Evolutionary conservation across 2,888 invertebrate species (phyloP).

Genomic region (Tridacna crocea): DNA sequence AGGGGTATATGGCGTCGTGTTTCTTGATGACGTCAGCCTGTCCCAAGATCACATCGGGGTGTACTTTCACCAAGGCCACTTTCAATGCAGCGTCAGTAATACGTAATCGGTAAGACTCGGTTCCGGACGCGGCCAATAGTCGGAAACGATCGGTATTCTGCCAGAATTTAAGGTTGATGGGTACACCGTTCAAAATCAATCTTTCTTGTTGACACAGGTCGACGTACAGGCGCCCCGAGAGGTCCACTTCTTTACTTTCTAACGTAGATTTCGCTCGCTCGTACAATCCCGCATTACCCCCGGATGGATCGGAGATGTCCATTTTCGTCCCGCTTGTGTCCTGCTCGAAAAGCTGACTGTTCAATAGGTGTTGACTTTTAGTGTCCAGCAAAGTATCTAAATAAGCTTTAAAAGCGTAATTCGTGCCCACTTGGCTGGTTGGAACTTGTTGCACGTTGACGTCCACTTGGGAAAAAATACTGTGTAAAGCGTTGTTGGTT

Average conservation of each 20-base stretch:
- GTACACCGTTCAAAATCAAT: conserved; percentile 43
- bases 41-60: conserved; percentile 32
- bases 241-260: conserved; percentile 26
- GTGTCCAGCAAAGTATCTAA: conserved; percentile 21
- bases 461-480: conserved; percentile 40
- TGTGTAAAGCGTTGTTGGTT: conserved; percentile 36
- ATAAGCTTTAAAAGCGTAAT: conserved; percentile 37
- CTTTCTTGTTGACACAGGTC: conserved; percentile 50
- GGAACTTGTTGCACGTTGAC: conserved; percentile 37
- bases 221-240: conserved; percentile 30
- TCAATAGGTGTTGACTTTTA: conserved; percentile 6
- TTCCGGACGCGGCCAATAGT: background rate
- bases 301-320: conserved; percentile 33
- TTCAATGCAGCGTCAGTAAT: conserved; percentile 21
- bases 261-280: conserved; percentile 17
- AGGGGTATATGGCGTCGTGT: conserved; percentile 39
- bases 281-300: conserved; percentile 22
- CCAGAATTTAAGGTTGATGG: conserved; percentile 28
- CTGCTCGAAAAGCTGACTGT: conserved; percentile 34
- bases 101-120: conserved; percentile 21
- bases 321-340: conserved; percentile 22
- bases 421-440: conserved; percentile 35
- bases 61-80: conserved; percentile 41
- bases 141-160: conserved; percentile 9
- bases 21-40: conserved; percentile 32